Evolutionary conservation across 2,113 vertebrate species (phyloP).

Genomic region (Malurus alboscapulatus): DNA sequence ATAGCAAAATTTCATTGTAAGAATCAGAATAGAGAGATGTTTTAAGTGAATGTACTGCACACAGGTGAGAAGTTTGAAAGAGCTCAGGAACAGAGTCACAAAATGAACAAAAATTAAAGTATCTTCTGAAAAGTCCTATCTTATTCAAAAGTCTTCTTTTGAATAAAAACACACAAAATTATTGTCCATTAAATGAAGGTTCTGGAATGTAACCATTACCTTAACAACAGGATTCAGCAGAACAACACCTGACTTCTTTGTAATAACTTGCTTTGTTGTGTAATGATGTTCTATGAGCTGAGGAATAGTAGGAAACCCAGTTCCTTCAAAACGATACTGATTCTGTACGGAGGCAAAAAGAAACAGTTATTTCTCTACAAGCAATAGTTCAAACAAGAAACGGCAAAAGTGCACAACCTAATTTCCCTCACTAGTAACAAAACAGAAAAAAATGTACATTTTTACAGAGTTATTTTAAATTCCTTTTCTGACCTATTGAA

Average conservation of each 20-base stretch:
- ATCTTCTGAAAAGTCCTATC: background rate
- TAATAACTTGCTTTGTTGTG: slow-evolving; percentile 93
- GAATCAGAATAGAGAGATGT: background rate
- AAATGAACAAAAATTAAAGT: background rate
- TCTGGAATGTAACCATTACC: slow-evolving; percentile 68
- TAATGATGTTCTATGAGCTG: slow-evolving; percentile 97
- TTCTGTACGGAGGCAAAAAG: slow-evolving; percentile 71
- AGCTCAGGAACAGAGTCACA: background rate
- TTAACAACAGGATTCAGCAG: slow-evolving; percentile 91
- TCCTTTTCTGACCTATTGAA: background rate
- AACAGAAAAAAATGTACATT: background rate
- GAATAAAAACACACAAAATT: background rate
- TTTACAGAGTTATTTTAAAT: background rate
- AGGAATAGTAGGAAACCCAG: slow-evolving; percentile 92
- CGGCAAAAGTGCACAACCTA: background rate
- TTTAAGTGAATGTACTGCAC: background rate
- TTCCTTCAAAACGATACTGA: slow-evolving; percentile 95
- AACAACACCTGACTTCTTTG: slow-evolving; percentile 95
- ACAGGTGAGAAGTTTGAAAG: background rate
- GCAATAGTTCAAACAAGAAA: background rate
- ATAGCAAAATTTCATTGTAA: background rate
- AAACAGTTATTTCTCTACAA: background rate
- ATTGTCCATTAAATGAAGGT: background rate
- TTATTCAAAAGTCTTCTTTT: background rate
- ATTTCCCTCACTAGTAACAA: background rate